These are phyloP conservation scores for Pecten maximus DNA, from an alignment of 2,888 invertebrate species.

Conservation along the genomic window DNA sequence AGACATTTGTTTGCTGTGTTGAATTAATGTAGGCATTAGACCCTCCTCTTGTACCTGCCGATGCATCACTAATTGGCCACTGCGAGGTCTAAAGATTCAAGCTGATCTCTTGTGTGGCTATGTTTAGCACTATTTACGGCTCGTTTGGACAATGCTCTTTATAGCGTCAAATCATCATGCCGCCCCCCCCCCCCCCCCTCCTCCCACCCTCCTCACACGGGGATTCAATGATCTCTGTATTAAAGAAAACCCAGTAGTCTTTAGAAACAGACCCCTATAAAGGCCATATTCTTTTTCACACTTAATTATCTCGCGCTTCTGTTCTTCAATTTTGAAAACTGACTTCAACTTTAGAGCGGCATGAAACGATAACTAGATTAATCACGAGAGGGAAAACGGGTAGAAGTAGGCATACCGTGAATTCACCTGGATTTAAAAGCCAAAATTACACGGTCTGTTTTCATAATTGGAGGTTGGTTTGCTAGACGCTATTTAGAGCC, in stretches of 20 bases:
- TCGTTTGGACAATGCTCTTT: neutral
- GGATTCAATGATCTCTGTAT: neutral
- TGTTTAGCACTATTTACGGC: neutral
- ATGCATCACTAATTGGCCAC: conserved; percentile 15
- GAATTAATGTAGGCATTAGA: neutral
- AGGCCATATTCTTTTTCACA: conserved; percentile 57
- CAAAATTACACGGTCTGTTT: neutral
- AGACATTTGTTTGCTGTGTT: too few species aligned
- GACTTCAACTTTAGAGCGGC: conserved; percentile 47
- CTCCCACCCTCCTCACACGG: neutral
- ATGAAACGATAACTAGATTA: conserved; percentile 50
- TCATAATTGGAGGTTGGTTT: neutral
- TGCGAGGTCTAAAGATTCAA: neutral
- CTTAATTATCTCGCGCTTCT: conserved; percentile 49
- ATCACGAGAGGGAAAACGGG: conserved; percentile 39
- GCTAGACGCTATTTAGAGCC: neutral
- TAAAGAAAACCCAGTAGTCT: conserved; percentile 16
- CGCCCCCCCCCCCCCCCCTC: too few species aligned
- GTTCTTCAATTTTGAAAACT: conserved; percentile 48
- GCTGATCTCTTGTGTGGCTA: neutral
- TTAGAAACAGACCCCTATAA: conserved; percentile 27
- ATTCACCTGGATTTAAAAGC: neutral
- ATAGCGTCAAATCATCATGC: neutral
- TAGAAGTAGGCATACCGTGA: neutral
- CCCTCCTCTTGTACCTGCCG: neutral